Base-by-base conservation (phyloP, 2,888 invertebrate species). In the Polydesmus complanatus region DNA sequence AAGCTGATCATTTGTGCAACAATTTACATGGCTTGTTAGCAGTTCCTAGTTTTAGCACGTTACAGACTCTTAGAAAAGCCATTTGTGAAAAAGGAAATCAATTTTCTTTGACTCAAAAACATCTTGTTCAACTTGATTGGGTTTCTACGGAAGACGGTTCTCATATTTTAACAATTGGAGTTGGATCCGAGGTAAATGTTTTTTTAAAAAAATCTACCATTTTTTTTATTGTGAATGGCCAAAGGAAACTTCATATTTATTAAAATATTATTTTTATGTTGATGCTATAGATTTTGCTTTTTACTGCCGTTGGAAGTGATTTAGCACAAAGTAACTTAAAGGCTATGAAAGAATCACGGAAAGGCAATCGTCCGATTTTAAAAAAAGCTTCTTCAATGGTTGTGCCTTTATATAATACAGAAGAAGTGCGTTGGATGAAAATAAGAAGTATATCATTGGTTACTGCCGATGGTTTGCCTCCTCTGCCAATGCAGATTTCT, bases 101-200 rank as follows among this genome's bases (percentile, higher is more conserved):
- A 0, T 91, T 90, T 69, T 89, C 90, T 0, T 73, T 92, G 48
- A 90, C 90, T 0, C 92, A 92, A 72, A 92, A 92, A 73, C 91
- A 92, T 74, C 78, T 94, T 26, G 94, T 96, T 0, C 95, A 95
- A 71, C 77, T 97, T 49, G 98, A 98, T 76, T 98, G 98, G 98
- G 96, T 97, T 14, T 95, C 96, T 0, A 94, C 96, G 68, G 98
- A 99, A 74, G 97, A 99, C 72, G 98, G 98, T 1, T 92, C 94
- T 0, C 97, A 98, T 73, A 91, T 98, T 68, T 75, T 98, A 49
- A 97, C 98, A 0, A 94, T 98, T 0, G 94, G 91, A 0, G 92
- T 96, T 48, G 95, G 92, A 0, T 91, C 90, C 62, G 88, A 91
- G 74, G 74, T 75, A 62, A 62, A 53, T n/a, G 54, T 23, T 2